Conservation (phyloP, 2,797 vertebrate species). For the Ptychadena robeensis region DNA sequence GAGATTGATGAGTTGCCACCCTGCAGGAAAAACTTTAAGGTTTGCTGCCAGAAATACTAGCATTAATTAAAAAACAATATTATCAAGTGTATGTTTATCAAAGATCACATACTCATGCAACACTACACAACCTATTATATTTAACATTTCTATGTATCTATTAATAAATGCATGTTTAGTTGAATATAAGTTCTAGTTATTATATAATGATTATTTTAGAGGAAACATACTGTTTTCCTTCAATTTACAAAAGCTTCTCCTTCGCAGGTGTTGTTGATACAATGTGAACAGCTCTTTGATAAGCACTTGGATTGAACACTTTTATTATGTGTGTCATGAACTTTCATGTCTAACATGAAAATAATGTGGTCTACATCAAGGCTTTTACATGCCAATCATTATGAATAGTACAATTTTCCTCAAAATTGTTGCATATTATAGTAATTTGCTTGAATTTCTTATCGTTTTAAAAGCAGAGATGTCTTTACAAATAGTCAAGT, state of each 20-base stretch:
- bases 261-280: neutral
- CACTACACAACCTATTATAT: neutral
- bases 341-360: slow-evolving; percentile 5
- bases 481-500: slow-evolving; percentile 36
- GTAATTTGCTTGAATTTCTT: slow-evolving; percentile 42
- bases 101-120: neutral
- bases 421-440: slow-evolving; percentile 37
- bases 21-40: too few relatives aligned
- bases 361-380: slow-evolving; percentile 14
- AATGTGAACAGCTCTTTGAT: neutral
- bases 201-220: neutral
- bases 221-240: neutral
- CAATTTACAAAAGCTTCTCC: neutral
- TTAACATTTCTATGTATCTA: neutral
- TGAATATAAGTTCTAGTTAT: too few relatives aligned
- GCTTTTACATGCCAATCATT: slow-evolving; percentile 28
- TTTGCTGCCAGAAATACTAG: too few relatives aligned
- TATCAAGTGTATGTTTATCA: too few relatives aligned
- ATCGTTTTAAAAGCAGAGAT: slow-evolving; percentile 35
- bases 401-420: slow-evolving; percentile 24
- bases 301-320: neutral
- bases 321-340: slow-evolving; percentile 3
- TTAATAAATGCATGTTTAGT: neutral
- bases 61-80: neutral
- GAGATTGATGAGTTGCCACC: too few relatives aligned